Evolutionary conservation across 2,888 invertebrate genomes (phyloP), one percentile per base, ranked within the genome.

Genomic region (Euzetes globulus): DNA sequence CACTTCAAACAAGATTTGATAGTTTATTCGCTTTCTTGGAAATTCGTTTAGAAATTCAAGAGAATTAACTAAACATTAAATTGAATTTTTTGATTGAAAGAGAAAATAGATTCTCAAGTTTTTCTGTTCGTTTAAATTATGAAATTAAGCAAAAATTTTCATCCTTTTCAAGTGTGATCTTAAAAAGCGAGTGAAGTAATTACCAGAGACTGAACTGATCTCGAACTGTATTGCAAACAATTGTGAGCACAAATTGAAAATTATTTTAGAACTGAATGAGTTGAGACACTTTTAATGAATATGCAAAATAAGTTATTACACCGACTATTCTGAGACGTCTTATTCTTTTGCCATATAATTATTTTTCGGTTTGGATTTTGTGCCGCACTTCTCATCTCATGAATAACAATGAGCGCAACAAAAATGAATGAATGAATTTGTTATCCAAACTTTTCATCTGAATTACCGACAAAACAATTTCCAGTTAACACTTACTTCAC

Each of bases 271-370:
- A 5, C 13, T 17, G n/a, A n/a, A 15, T 3, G 47, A 55, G 9
- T 17, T 9, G 29, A 29, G 27, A 63, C 6, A 63, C 13, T 27
- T 63, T 63, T 63, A 63, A 63, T 63, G 63, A 63, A 63, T 63
- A 63, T 63, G 63, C 29, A 63, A 63, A 63, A 63, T 63, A 63
- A 63, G 63, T 63, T 29, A 29, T 63, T 63, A 29, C 29, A 63
- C 63, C 58, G 58, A 50, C 58, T 58, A 58, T 58, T 58, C n/a
- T 58, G 4, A 50, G 15, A 13, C n/a, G 11, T 6, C 27, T 63
- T 27, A 29, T 27, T 33, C 9, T 13, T 63, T 6, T 29, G 17
- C 19, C 19, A 17, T 33, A 63, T 63, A 63, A 63, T 63, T 63
- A 29, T 63, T 63, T 63, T 29, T 63, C 19, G 58, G n/a, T 58